Conservation (phyloP, 2,113 vertebrate genomes). For the Dipodomys stephensi region DNA sequence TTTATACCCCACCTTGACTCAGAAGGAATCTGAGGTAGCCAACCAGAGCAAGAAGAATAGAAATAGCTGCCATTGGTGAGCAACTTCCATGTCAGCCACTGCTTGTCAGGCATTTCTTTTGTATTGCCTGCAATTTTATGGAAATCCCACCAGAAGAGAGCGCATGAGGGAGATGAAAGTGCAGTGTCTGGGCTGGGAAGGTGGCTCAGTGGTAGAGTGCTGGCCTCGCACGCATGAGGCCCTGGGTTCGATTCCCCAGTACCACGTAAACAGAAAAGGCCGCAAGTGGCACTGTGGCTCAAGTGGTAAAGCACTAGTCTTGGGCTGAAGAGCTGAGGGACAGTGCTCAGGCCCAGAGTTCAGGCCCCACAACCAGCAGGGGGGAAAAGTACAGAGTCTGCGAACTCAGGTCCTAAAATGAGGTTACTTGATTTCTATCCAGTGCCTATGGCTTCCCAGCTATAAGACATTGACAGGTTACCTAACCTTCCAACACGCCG, state of each 20-base stretch:
- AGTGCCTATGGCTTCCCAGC: neutral
- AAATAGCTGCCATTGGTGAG: conserved; percentile 2
- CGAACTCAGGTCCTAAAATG: neutral
- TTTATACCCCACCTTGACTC: conserved; percentile 68
- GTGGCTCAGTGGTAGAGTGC: too few species aligned
- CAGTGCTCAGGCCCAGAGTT: too few species aligned
- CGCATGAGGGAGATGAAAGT: neutral
- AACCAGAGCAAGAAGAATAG: neutral
- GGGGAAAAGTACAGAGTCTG: neutral
- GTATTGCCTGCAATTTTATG: conserved; percentile 21
- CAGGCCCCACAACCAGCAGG: too few species aligned
- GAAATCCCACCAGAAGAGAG: neutral
- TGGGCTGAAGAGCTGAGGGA: too few species aligned
- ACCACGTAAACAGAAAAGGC: too few species aligned
- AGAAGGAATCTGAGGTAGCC: conserved; percentile 46
- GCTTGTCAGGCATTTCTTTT: neutral
- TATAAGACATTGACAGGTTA: neutral
- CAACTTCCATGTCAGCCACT: neutral
- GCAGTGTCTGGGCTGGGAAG: neutral
- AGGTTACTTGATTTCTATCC: neutral
- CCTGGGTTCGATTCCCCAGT: too few species aligned
- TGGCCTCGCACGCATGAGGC: too few species aligned
- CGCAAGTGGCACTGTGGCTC: too few species aligned
- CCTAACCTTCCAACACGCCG: neutral
- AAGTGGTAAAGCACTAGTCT: too few species aligned